A percentile compares a stretch with the other conserved stretches of the same genome.
These are phyloP conservation scores for Eutrigla gurnardus DNA, from an alignment of 2,797 vertebrate genomes.

Conservation along the genomic window DNA sequence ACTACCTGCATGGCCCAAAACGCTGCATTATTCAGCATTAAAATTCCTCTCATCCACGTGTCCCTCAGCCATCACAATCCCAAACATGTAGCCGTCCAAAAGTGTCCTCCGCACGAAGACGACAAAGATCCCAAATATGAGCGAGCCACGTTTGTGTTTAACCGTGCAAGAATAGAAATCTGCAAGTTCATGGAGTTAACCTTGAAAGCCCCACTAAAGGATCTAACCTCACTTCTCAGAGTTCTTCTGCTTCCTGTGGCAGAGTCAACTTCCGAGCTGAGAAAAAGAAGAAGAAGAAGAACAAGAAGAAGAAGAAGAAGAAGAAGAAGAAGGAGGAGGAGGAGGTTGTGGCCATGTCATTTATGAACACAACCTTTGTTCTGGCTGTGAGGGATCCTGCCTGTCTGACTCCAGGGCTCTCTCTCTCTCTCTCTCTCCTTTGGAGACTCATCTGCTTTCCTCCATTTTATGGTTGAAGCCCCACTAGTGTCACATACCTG, in stretches of 20 bases:
- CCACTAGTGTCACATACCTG: constrained; percentile 91
- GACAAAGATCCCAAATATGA: not conserved
- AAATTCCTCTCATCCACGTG: constrained; percentile 72
- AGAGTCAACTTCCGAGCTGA: constrained; percentile 62
- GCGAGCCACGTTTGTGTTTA: not conserved
- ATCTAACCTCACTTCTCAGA: constrained; percentile 64
- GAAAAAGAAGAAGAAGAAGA: constrained; percentile 34
- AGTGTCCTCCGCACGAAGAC: constrained; percentile 25
- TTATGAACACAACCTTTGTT: constrained; percentile 83
- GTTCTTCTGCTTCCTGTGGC: constrained; percentile 69
- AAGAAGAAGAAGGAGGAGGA: constrained; percentile 20
- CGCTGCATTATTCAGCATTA: constrained; percentile 74
- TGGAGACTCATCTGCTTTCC: constrained; percentile 91
- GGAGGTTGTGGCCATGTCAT: constrained; percentile 50
- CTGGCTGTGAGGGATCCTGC: constrained; percentile 74
- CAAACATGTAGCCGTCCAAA: constrained; percentile 28
- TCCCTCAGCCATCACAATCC: constrained; percentile 51
- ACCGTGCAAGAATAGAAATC: constrained; percentile 29
- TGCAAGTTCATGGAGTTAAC: constrained; percentile 49
- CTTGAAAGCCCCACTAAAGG: constrained; percentile 51
- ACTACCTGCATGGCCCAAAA: constrained; percentile 66
- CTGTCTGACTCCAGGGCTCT: constrained; percentile 82
- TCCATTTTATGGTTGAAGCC: constrained; percentile 98
- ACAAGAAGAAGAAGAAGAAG: constrained; percentile 15
- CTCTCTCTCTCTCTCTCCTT: constrained; percentile 58